These are phyloP conservation scores for Carabus problematicus DNA, from an alignment of 2,888 invertebrate genomes.

Conservation along the genomic window DNA sequence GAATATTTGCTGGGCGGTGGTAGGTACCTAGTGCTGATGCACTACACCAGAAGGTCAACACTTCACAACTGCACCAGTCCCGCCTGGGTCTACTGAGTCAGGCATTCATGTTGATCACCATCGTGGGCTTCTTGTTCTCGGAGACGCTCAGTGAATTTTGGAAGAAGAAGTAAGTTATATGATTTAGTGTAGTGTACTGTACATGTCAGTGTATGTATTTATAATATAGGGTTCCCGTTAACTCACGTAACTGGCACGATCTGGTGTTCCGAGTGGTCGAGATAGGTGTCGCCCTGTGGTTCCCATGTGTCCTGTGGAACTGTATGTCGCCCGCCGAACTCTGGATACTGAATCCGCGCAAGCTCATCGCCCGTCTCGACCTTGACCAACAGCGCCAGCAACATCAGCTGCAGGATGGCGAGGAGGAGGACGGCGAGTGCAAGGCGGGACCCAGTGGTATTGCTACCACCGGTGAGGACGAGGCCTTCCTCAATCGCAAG, in stretches of 20 bases:
- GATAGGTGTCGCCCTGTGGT: constrained; percentile 93
- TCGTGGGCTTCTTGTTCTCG: constrained; percentile 87
- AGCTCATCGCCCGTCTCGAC: constrained; percentile 73
- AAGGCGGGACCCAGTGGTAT: constrained; percentile 38
- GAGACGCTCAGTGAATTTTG: constrained; percentile 92
- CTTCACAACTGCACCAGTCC: constrained; percentile 90
- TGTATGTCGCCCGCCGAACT: constrained; percentile 92
- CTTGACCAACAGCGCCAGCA: constrained; percentile 47
- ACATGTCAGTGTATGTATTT: constrained; percentile 11
- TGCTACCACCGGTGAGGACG: constrained; percentile 56
- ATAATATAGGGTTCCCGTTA: constrained; percentile 76
- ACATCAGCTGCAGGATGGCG: background rate
- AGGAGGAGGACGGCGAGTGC: background rate
- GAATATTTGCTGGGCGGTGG: background rate
- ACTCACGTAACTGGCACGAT: constrained; percentile 92
- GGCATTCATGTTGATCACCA: constrained; percentile 88
- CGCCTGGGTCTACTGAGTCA: constrained; percentile 87
- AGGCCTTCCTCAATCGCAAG: constrained; percentile 65
- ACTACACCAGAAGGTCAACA: constrained; percentile 66
- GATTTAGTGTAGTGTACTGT: too few relatives aligned
- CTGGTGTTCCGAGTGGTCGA: constrained; percentile 89
- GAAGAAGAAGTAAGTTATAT: constrained; percentile 81
- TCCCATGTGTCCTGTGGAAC: constrained; percentile 95
- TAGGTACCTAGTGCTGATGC: constrained; percentile 45
- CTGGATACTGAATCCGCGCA: constrained; percentile 92